Conservation (phyloP, 2,797 vertebrate genomes). For the Halcyon chelicuti region DNA sequence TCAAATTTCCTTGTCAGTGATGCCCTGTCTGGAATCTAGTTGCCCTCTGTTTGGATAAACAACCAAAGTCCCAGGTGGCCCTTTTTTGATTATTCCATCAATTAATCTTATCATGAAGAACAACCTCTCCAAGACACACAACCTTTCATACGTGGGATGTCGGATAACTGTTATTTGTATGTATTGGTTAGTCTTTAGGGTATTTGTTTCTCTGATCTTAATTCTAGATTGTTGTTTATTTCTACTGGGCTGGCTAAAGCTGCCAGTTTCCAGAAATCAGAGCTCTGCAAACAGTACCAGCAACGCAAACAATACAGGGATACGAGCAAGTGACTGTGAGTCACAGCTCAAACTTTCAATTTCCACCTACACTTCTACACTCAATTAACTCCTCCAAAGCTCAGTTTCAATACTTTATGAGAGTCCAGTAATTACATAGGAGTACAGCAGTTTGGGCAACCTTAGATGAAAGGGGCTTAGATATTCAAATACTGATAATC, state of each 20-base stretch:
- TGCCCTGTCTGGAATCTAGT: neutral
- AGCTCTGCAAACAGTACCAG: neutral
- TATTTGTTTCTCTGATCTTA: conserved; percentile 3
- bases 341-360: neutral
- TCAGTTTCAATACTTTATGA: neutral
- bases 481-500: neutral
- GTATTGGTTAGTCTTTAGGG: neutral
- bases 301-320: conserved; percentile 13
- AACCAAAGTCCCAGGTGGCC: neutral
- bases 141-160: accelerated
- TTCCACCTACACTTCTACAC: neutral
- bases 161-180: neutral
- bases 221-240: conserved; percentile 2
- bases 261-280: neutral
- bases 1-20: conserved; percentile 3
- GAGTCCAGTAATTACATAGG: neutral
- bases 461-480: neutral
- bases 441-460: neutral
- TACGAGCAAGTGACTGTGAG: neutral
- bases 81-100: neutral
- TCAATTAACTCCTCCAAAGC: conserved; percentile 32
- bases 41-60: neutral
- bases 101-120: neutral
- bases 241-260: neutral
- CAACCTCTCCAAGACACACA: neutral